Conservation (phyloP, 2,888 invertebrate species). For the Vannuccia rotundouncinata region DNA sequence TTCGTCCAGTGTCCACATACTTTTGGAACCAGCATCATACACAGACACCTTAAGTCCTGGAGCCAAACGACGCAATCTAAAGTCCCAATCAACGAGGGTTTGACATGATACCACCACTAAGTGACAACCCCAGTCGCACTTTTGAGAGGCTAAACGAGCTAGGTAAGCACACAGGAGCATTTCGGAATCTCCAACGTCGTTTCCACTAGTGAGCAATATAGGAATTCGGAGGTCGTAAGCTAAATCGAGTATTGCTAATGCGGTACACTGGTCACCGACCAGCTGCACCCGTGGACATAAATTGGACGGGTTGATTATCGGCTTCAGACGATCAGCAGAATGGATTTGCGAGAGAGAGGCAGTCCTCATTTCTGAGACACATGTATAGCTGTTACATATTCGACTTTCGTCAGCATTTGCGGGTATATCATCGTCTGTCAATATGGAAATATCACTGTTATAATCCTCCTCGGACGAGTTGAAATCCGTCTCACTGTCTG, state of each 20-base stretch:
- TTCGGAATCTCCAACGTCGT: constrained; percentile 2
- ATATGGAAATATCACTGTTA: background rate
- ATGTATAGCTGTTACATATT: background rate
- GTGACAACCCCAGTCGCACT: background rate
- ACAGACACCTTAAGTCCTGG: background rate
- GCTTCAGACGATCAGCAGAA: background rate
- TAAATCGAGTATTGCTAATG: background rate
- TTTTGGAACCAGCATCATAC: background rate
- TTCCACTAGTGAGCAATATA: background rate
- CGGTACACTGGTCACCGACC: background rate
- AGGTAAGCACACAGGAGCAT: background rate
- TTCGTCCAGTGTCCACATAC: background rate
- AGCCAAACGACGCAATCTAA: background rate
- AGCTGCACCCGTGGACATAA: background rate
- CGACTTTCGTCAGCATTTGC: background rate
- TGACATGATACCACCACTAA: constrained; percentile 1
- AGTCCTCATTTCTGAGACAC: background rate
- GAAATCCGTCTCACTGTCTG: background rate
- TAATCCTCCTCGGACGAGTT: background rate
- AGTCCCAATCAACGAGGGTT: background rate
- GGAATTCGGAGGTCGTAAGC: background rate
- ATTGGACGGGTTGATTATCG: background rate
- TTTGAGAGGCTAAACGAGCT: background rate
- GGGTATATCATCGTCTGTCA: background rate
- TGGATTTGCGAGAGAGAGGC: background rate